A percentile compares a stretch with the other conserved stretches of the same genome.
Conservation (phyloP, 2,888 invertebrate genomes). For the Cotesia congregata region DNA sequence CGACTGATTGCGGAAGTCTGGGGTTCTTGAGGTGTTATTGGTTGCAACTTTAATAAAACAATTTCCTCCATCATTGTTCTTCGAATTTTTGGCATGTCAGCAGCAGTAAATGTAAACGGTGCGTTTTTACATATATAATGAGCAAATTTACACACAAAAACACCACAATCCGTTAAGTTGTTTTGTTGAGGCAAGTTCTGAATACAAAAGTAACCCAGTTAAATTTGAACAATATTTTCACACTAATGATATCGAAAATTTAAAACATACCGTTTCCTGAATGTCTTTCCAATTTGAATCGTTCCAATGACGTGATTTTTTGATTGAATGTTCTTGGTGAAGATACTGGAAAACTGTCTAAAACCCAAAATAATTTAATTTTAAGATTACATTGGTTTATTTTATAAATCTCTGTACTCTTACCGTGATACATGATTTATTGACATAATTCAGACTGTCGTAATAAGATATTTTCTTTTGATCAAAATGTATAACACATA, state of each 20-base stretch:
- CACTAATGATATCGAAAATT: too few relatives aligned
- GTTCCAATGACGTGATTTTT: too few relatives aligned
- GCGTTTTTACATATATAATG: not conserved
- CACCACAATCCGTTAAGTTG: constrained; percentile 7
- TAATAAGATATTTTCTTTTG: not conserved
- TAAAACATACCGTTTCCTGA: too few relatives aligned
- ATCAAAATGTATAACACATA: not conserved
- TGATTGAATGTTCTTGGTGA: too few relatives aligned
- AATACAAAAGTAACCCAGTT: not conserved
- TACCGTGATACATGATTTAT: not conserved
- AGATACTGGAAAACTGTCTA: too few relatives aligned
- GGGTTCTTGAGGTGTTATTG: not conserved
- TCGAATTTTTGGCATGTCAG: not conserved
- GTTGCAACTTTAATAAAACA: not conserved
- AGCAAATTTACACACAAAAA: constrained; percentile 13
- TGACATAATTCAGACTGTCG: not conserved
- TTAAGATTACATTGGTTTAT: too few relatives aligned
- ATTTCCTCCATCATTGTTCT: constrained; percentile 2
- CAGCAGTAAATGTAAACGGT: not conserved
- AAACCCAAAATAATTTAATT: too few relatives aligned
- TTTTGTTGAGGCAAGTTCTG: constrained; percentile 12
- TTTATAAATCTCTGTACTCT: not conserved
- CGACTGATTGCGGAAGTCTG: not conserved
- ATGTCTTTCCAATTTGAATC: too few relatives aligned
- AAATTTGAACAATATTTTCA: too few relatives aligned